phyloP scores from a whole-genome alignment of 35 echinoderm and acorn worm species.

The Apostichopus parvimensis region DNA sequence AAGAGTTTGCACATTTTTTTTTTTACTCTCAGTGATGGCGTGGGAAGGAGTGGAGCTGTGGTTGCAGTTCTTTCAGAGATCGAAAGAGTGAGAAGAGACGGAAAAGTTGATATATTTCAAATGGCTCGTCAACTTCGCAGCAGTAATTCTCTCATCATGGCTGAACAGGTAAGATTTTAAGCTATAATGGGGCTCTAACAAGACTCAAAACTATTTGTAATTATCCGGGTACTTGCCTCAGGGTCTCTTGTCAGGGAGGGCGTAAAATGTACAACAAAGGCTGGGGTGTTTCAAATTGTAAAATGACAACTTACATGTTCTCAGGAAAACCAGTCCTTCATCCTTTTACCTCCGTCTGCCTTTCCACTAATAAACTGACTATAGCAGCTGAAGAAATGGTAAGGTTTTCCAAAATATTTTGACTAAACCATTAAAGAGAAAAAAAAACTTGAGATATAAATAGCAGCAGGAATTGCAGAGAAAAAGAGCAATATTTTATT shows the following conservation, averaged over 20 bases:
- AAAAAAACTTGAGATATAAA: too few species aligned
- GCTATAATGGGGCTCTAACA: not conserved
- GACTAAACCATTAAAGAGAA: too few species aligned
- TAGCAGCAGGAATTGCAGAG: too few species aligned
- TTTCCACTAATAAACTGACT: too few species aligned
- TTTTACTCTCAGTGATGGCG: not conserved
- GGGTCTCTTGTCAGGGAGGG: not conserved
- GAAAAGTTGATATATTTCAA: not conserved
- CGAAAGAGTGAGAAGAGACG: not conserved
- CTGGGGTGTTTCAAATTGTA: too few species aligned
- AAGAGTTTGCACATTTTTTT: too few species aligned
- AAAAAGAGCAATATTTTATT: not conserved
- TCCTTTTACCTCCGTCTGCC: too few species aligned
- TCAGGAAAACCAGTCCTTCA: too few species aligned
- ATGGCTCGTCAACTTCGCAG: not conserved
- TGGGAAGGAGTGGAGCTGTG: conserved; percentile 9
- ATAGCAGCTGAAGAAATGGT: too few species aligned
- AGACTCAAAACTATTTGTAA: not conserved
- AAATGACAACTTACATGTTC: too few species aligned
- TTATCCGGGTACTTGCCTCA: not conserved
- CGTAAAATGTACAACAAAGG: too few species aligned
- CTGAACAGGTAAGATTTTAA: not conserved
- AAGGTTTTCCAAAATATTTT: too few species aligned
- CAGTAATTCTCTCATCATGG: not conserved
- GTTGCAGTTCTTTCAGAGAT: not conserved